Evolutionary conservation across 92 coral and sea anemone species (phyloP).

Genomic region (Desmophyllum pertusum): DNA sequence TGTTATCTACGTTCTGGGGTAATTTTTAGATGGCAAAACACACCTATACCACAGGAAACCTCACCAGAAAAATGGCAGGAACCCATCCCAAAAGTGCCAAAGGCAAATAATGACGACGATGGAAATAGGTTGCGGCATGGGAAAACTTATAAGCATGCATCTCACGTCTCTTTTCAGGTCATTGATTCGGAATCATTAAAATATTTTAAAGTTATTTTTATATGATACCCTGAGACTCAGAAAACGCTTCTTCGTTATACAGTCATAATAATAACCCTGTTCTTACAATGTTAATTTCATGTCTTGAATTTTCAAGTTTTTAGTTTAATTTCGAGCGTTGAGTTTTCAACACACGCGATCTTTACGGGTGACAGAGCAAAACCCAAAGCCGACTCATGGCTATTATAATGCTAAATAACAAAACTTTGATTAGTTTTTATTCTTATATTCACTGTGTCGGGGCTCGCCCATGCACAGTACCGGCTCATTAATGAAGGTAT

Average conservation of each 20-base stretch:
- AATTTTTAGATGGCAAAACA: not conserved
- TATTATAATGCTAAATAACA: not conserved
- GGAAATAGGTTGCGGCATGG: not conserved
- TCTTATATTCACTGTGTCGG: not conserved
- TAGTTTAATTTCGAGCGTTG: not conserved
- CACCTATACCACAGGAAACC: not conserved
- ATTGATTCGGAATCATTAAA: too few relatives aligned
- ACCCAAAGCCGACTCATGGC: not conserved
- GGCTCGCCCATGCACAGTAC: not conserved
- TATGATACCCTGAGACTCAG: too few relatives aligned
- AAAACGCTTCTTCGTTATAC: too few relatives aligned
- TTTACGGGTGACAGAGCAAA: not conserved
- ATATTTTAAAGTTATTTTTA: too few relatives aligned
- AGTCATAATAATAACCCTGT: too few relatives aligned
- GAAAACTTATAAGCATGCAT: not conserved
- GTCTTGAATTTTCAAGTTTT: not conserved
- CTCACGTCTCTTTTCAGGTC: not conserved
- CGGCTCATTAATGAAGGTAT: not conserved
- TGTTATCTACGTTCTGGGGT: too few relatives aligned
- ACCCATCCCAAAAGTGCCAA: not conserved
- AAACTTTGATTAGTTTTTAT: not conserved
- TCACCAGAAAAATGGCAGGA: too few relatives aligned
- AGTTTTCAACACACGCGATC: not conserved
- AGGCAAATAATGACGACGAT: not conserved
- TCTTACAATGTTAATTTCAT: too few relatives aligned